Base-by-base conservation (phyloP, 2,797 vertebrate genomes). In the Adrianichthys oophorus region DNA sequence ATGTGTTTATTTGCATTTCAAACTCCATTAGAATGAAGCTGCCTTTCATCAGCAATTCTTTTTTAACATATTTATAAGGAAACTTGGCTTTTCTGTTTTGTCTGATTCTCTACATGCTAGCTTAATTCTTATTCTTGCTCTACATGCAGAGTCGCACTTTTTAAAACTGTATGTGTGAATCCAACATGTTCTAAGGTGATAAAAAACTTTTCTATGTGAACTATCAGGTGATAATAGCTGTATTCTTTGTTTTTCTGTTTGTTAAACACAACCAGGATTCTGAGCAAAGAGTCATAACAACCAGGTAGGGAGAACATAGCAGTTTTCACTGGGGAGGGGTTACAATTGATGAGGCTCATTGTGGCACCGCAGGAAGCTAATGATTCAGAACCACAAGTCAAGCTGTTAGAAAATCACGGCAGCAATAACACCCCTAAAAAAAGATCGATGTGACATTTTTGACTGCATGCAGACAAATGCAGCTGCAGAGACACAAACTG, bases 301-400 rank as follows among this genome's bases (percentile, higher is more conserved):
- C 52, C 80, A 85, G 82, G 80, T 82, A 83, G 70, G 56, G 59
- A 70, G 54, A 65, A 61, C 70, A 52, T 61, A 62, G 54, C 63
- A 70, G 65, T 63, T 74, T 60, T 72, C 62, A 26, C 70, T 57
- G 57, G 55, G 58, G 32, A 37, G 32, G 32, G 74, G 67, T 72
- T 81, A 78, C 70, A 68, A 85, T 86, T 85, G 87, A 89, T 86
- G 80, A 76, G 73, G 82, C 83, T 80, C 80, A 82, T 84, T 87
- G 80, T 84, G 74, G 87, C 82, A 74, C 80, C 16, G 72, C 89
- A 86, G 74, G 83, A 80, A 89, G 79, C 85, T 91, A 92, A 92
- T 91, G 90, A 91, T 83, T 88, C 88, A 88, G 90, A 91, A 91
- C 88, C 85, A 78, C 74, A 67, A 91, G 83, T 89, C 89, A 91